Base-by-base conservation (phyloP, 2,797 vertebrate species). In the Coregonus ussuriensis region DNA sequence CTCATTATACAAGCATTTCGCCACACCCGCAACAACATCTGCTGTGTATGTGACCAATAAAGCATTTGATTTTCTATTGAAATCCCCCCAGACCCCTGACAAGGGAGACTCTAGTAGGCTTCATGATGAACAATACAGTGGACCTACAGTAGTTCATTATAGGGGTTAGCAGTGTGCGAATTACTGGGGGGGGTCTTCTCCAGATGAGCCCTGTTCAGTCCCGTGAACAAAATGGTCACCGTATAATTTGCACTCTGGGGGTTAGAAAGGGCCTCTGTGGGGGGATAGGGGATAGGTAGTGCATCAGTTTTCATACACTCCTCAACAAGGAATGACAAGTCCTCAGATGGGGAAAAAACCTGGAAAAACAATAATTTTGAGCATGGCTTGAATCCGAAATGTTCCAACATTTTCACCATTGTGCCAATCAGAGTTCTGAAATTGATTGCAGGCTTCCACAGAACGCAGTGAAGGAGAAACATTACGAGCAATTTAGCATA, bases 371-470 rank as follows among this genome's bases (percentile, higher is more conserved):
- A 9, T 25, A 9, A 25, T 62, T 62, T 62, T 11, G 59, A 62
- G 59, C 6, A 62, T 62, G 59, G 59, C 21, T 4, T 25, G 21
- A 25, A 9, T 62, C n/a, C n/a, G 3, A 62, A 62, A 62, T 62
- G 59, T 62, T 25, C 7, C 59, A 62, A 62, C n/a, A 25, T 21
- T 21, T 59, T 21, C 56, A 59, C 18, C 56, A n/a, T 7, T 4
- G 56, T 59, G 56, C 56, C 56, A 62, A 62, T 62, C 59, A 62
- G 7, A 62, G 59, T 62, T 62, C n/a, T 25, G 59, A 62, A 25
- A 62, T 62, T 62, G 59, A 62, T 62, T 62, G 59, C 59, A 62
- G 59, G 59, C n/a, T 62, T 62, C 21, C 59, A 62, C 9, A 62
- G 7, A 62, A 62, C 6, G 7, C 59, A 62, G 59, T 21, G 9